Evolutionary conservation across 2,797 vertebrate species (phyloP).

Genomic region (Sebastolobus alascanus): DNA sequence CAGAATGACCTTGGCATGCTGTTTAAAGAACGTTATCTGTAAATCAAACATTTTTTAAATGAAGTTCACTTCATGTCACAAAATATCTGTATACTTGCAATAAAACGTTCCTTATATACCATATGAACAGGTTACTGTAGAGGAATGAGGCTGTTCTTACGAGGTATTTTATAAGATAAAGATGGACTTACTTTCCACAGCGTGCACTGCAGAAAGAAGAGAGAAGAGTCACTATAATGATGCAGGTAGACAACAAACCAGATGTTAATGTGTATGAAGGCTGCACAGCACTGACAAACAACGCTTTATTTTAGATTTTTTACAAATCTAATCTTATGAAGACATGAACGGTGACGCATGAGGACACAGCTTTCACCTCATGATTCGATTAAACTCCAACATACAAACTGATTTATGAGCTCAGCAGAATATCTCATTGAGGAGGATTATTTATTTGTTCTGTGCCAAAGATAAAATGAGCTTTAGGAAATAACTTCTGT

Average conservation of each 20-base stretch:
- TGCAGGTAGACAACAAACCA: conserved; percentile 67
- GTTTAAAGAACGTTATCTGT: not conserved
- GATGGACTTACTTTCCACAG: conserved; percentile 91
- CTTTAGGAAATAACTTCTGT: not conserved
- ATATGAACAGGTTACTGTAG: not conserved
- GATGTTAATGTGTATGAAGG: conserved; percentile 18
- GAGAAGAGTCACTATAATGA: conserved; percentile 85
- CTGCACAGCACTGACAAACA: conserved; percentile 49
- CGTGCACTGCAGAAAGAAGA: conserved; percentile 91
- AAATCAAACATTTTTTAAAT: not conserved
- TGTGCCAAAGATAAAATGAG: not conserved
- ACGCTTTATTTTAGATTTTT: not conserved
- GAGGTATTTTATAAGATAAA: conserved; percentile 50
- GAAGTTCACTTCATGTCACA: not conserved
- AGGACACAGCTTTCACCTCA: not conserved
- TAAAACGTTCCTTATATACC: not conserved
- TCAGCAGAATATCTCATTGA: not conserved
- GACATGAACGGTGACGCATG: not conserved
- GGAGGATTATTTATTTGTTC: conserved; percentile 9
- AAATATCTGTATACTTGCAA: not conserved
- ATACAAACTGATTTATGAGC: not conserved
- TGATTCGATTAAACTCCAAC: too few relatives aligned
- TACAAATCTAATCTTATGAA: not conserved
- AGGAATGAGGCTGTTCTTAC: not conserved
- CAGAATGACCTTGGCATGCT: not conserved